phyloP scores from a whole-genome alignment of 1,140 invertebrate genomes.

The Neotoxoptera formosana region DNA sequence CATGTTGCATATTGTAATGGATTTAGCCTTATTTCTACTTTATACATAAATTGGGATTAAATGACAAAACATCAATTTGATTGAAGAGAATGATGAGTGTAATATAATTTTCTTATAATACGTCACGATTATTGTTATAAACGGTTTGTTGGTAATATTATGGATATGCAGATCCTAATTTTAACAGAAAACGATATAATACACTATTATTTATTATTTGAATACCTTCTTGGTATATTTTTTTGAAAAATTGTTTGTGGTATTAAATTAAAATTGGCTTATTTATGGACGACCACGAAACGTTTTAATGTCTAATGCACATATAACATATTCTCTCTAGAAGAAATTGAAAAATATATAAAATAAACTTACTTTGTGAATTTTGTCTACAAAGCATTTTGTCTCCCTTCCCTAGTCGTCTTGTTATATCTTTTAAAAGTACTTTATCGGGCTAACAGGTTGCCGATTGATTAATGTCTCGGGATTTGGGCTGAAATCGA shows the following conservation, averaged over 20 bases:
- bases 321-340: background rate
- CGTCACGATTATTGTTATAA: too few species aligned
- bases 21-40: too few species aligned
- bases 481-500: conserved; percentile 26
- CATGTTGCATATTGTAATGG: too few species aligned
- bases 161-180: too few species aligned
- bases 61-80: too few species aligned
- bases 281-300: background rate
- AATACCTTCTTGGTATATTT: background rate
- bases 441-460: conserved; percentile 38
- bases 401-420: background rate
- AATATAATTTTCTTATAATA: too few species aligned
- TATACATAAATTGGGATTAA: too few species aligned
- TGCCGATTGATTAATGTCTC: conserved; percentile 47
- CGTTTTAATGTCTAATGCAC: background rate
- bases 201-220: background rate
- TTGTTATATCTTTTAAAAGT: conserved; percentile 26
- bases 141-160: too few species aligned
- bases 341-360: background rate
- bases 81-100: too few species aligned
- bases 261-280: background rate
- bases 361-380: conserved; percentile 23
- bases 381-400: conserved; percentile 20
- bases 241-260: background rate
- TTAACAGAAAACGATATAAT: background rate